Base-by-base conservation (phyloP, 2,797 vertebrate species). In the Myotis myotis region DNA sequence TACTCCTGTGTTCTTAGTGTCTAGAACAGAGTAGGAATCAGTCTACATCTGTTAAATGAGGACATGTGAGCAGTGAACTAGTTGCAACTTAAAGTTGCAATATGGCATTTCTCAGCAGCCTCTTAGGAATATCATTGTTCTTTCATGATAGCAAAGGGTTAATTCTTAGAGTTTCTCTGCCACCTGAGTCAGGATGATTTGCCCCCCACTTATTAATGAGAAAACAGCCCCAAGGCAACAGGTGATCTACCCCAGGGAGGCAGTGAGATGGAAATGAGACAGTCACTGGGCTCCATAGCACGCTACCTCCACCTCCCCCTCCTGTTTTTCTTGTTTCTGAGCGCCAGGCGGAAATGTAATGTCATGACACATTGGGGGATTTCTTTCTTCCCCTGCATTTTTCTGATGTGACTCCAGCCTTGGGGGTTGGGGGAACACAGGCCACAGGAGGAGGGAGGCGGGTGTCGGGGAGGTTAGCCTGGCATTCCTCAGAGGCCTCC, bases 341-440 rank as follows among this genome's bases (percentile, higher is more conserved):
- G 92, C 47, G 92, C 81, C 75, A 81, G 49, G 85, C 70, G 70
- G 96, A 97, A 97, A 96, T 33, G 70, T 91, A 96, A 96, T 70
- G 78, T 92, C 91, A 95, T 96, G 96, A 96, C 41, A 47, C 86
- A 91, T 71, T 93, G 94, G 96, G 96, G 97, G 89, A 97, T 96
- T 98, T 97, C 96, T 97, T 97, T 97, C 93, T 96, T 78, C 94
- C 91, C 33, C 75, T 91, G 94, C 97, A 97, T 97, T 97, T 93
- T 97, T 97, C 95, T 97, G 93, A 60, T 96, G 94, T 97, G 97
- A 97, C 96, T 97, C 82, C 94, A 95, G 96, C 72, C 68, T 92
- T 6, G 88, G 75, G 70, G 94, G 38, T 38, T 92, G 92, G 92
- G 85, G 68, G 60, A 94, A 13, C 64, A 55, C 57, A 4, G 75